These are phyloP conservation scores for Platycheirus albimanus DNA, from an alignment of 2,888 invertebrate species.

Conservation along the genomic window DNA sequence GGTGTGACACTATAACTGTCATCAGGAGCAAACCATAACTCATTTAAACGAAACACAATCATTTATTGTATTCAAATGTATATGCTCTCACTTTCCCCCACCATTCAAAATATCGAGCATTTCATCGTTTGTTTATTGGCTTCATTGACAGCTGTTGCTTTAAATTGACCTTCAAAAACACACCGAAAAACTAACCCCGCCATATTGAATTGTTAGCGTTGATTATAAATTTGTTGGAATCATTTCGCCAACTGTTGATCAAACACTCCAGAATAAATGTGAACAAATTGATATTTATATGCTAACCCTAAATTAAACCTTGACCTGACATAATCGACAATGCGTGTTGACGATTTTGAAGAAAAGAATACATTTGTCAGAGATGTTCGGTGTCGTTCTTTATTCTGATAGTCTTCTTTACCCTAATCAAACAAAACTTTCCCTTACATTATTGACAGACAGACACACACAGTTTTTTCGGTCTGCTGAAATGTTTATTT, in stretches of 20 bases:
- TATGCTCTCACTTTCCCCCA: too few relatives aligned
- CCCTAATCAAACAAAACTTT: conserved; percentile 6
- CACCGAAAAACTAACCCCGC: background rate
- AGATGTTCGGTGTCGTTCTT: background rate
- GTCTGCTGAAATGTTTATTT: background rate
- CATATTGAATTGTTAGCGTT: background rate
- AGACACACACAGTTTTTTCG: background rate
- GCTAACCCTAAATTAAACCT: background rate
- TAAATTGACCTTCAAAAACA: conserved; percentile 22
- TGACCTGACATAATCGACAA: background rate
- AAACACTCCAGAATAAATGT: conserved; percentile 2
- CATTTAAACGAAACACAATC: conserved; percentile 8
- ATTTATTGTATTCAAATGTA: background rate
- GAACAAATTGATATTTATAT: conserved; percentile 7
- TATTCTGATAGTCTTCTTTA: background rate
- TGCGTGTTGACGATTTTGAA: background rate
- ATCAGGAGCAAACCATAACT: conserved; percentile 4
- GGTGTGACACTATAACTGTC: conserved; percentile 29
- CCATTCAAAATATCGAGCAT: too few relatives aligned
- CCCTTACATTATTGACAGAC: background rate
- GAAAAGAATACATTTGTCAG: background rate
- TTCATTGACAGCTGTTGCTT: conserved; percentile 31
- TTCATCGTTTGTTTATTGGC: too few relatives aligned
- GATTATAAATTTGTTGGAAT: background rate
- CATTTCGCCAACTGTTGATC: background rate